Conservation (phyloP, 1,140 invertebrate genomes). For the Papilio machaon region DNA sequence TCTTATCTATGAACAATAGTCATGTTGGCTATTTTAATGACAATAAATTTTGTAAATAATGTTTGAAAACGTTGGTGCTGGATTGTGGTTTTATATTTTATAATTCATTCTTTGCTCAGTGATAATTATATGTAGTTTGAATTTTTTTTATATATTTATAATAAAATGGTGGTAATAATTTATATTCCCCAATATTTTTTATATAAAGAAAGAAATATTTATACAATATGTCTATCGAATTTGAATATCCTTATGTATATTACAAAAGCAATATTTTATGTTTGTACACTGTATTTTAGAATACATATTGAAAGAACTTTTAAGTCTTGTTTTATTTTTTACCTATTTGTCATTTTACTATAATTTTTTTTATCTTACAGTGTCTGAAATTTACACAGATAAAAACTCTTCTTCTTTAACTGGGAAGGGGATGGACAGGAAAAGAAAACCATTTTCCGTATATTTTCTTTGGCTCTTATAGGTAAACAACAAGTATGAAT, state of each 20-base stretch:
- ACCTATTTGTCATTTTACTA: background rate
- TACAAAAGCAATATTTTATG: background rate
- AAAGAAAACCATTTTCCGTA: too few relatives aligned
- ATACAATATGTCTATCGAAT: background rate
- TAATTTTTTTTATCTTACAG: background rate
- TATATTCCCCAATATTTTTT: background rate
- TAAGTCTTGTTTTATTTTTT: constrained; percentile 22
- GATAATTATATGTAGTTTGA: constrained; percentile 29
- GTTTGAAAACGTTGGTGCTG: constrained; percentile 37
- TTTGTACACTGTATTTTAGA: constrained; percentile 26
- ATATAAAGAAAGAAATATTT: background rate
- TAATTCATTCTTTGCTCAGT: constrained; percentile 39
- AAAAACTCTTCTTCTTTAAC: too few relatives aligned
- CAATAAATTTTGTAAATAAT: constrained; percentile 1
- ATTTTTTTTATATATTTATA: constrained; percentile 18
- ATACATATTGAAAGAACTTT: constrained; percentile 13
- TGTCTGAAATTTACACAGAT: background rate
- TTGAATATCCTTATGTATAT: background rate
- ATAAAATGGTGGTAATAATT: constrained; percentile 1
- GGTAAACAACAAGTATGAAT: background rate
- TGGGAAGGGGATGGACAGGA: background rate
- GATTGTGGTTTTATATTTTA: constrained; percentile 38
- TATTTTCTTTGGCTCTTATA: background rate
- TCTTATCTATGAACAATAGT: background rate
- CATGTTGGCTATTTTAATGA: background rate